Conservation (phyloP, 2,113 vertebrate genomes). For the Gadus macrocephalus region DNA sequence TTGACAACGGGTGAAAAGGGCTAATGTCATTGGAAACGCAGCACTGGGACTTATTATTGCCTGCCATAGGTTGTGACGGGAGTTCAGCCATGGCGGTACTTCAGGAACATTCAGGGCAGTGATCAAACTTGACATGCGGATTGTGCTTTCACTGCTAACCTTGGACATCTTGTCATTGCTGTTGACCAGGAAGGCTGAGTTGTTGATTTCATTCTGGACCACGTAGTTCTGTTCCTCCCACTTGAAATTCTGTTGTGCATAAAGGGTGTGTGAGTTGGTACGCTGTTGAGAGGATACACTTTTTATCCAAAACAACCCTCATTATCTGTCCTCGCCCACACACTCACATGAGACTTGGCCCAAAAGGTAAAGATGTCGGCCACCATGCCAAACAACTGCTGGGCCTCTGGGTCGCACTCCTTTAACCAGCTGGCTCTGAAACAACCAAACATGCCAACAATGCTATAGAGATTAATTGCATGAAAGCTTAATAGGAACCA, state of each 20-base stretch:
- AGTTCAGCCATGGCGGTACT: no score
- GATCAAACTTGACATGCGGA: no score
- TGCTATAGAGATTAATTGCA: constrained; percentile 2
- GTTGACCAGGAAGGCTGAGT: constrained; percentile 86
- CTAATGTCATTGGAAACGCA: no score
- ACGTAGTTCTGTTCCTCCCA: constrained; percentile 96
- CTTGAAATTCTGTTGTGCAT: constrained; percentile 85
- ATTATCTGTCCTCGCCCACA: constrained; percentile 27
- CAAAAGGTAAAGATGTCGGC: constrained; percentile 93
- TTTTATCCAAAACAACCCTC: constrained; percentile 1
- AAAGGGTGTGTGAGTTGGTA: not conserved
- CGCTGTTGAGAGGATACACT: not conserved
- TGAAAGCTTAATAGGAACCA: not conserved
- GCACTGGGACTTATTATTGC: no score
- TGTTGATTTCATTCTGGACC: constrained; percentile 95
- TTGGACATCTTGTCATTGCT: constrained; percentile 82
- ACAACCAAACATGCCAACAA: constrained; percentile 19
- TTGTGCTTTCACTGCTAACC: constrained; percentile 59
- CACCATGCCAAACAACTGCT: constrained; percentile 89
- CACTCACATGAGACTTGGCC: constrained; percentile 92
- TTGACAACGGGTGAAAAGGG: no score
- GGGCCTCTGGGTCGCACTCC: constrained; percentile 80
- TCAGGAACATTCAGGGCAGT: no score
- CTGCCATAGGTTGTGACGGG: no score
- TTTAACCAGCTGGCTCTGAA: constrained; percentile 87